Evolutionary conservation across 2,113 vertebrate species (phyloP).

Genomic region (Caracal caracal): DNA sequence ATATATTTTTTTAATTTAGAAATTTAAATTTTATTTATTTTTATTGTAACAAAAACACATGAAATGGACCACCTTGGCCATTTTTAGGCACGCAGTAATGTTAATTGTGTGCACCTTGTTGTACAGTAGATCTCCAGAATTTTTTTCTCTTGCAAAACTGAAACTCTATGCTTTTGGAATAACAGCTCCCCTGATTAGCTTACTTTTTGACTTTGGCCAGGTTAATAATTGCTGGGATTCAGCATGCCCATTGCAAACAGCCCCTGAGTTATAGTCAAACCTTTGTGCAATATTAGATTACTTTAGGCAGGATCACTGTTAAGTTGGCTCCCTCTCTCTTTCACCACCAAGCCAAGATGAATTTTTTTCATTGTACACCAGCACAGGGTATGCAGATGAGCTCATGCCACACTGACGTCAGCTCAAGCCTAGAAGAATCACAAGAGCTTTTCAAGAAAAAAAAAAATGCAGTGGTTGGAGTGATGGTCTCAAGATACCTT

Average conservation of each 20-base stretch:
- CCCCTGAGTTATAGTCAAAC: background rate
- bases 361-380: background rate
- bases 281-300: background rate
- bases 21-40: background rate
- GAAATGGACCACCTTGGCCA: background rate
- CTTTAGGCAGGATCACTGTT: background rate
- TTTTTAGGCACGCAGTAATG: background rate
- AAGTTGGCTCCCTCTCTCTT: background rate
- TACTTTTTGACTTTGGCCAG: background rate
- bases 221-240: constrained; percentile 52
- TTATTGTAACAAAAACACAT: background rate
- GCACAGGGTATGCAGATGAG: background rate
- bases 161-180: background rate
- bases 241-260: background rate
- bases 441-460: background rate
- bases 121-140: background rate
- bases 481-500: background rate
- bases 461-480: background rate
- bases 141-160: background rate
- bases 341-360: background rate
- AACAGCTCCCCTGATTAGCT: background rate
- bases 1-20: background rate
- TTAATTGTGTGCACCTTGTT: background rate
- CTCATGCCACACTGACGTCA: background rate
- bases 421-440: background rate